phyloP scores from a whole-genome alignment of 64 coral and sea anemone species.

The Montipora sp. region DNA sequence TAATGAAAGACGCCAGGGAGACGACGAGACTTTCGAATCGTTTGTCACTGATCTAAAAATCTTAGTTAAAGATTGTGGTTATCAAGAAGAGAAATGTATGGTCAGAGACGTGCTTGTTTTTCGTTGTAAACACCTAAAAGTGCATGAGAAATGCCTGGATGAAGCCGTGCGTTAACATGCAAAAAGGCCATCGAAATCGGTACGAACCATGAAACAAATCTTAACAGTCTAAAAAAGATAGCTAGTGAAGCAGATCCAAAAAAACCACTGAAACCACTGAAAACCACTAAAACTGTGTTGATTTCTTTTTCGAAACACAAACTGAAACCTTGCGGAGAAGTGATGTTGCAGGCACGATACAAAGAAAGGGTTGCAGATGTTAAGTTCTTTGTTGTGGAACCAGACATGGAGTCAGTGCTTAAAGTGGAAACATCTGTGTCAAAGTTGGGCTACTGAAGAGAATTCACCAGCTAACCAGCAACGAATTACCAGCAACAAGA shows the following conservation, averaged over 20 bases:
- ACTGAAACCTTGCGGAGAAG: neutral
- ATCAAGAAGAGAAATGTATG: conserved; percentile 23
- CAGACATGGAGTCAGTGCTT: no score
- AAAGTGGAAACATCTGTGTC: no score
- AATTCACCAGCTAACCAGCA: no score
- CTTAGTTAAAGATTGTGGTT: conserved; percentile 16
- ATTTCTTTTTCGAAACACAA: neutral
- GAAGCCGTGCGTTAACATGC: neutral
- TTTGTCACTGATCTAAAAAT: conserved; percentile 57
- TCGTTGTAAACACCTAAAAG: conserved; percentile 27
- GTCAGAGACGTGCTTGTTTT: conserved; percentile 40
- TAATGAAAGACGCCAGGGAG: conserved; percentile 29
- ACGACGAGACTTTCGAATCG: conserved; percentile 45
- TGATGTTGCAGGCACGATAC: neutral
- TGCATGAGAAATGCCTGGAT: conserved; percentile 35
- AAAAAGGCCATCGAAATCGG: conserved; percentile 49
- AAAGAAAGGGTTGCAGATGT: no score
- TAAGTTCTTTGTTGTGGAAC: no score
- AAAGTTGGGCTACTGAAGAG: no score
- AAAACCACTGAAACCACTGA: neutral
- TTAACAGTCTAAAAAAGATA: neutral
- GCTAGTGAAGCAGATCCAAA: conserved; percentile 1
- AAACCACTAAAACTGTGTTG: neutral
- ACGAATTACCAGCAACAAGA: no score
- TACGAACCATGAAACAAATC: conserved; percentile 18